phyloP scores from a whole-genome alignment of 2,888 invertebrate genomes.

The Phanerotoma sp. region DNA sequence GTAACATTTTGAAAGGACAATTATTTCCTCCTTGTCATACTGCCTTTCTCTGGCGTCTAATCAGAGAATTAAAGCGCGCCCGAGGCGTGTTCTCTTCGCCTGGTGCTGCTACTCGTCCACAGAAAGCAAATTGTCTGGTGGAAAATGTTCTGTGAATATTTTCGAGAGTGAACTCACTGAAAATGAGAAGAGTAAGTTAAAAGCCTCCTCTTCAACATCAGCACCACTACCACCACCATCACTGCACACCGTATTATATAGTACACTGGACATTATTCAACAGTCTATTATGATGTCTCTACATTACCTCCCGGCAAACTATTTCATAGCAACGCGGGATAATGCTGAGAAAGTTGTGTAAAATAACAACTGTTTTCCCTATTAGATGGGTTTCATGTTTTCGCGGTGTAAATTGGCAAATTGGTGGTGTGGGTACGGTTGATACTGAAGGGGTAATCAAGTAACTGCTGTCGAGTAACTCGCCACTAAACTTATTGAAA shows the following conservation, averaged over 20 bases:
- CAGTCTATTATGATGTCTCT: conserved; percentile 1
- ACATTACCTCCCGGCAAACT: neutral
- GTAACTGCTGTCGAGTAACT: conserved; percentile 46
- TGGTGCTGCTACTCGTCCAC: neutral
- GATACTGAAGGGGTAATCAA: conserved; percentile 39
- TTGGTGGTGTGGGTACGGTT: conserved; percentile 38
- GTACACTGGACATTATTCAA: conserved; percentile 1
- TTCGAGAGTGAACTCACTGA: neutral
- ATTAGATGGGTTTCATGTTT: conserved; percentile 1
- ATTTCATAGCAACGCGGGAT: neutral
- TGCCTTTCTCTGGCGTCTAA: conserved; percentile 43
- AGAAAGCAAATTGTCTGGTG: conserved; percentile 14
- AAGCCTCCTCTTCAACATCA: neutral
- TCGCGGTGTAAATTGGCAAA: conserved; percentile 44
- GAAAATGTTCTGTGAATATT: conserved; percentile 1
- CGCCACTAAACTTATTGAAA: conserved; percentile 49
- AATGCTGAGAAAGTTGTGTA: neutral
- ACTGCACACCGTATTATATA: too few relatives aligned
- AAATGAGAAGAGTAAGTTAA: neutral
- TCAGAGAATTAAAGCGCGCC: conserved; percentile 53
- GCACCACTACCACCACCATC: too few relatives aligned
- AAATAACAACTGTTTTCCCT: neutral
- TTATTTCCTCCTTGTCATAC: conserved; percentile 51
- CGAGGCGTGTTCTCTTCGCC: conserved; percentile 20
- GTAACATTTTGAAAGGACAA: conserved; percentile 41